Conservation (phyloP, 2,888 invertebrate species). For the Isoperla grammatica region DNA sequence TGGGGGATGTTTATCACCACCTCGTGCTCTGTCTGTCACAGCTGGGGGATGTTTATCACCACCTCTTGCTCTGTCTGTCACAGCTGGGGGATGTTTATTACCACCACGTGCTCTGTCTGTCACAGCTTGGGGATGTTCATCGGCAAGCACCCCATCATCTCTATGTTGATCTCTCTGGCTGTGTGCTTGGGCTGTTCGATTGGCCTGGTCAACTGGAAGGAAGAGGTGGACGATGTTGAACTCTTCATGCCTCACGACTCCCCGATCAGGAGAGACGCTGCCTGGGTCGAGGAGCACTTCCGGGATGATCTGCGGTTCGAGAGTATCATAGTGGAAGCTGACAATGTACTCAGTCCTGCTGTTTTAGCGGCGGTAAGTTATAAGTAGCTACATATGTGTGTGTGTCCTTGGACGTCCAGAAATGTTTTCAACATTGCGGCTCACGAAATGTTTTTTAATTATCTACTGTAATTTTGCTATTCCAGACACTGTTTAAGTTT, state of each 20-base stretch:
- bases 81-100: no score
- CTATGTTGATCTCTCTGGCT: conserved; percentile 27
- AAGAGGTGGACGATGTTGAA: conserved; percentile 41
- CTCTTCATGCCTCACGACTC: conserved; percentile 41
- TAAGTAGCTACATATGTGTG: background rate
- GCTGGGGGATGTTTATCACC: no score
- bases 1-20: no score
- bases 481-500: no score
- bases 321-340: conserved; percentile 42
- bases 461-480: no score
- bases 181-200: conserved; percentile 36
- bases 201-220: conserved; percentile 40
- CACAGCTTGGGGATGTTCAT: background rate
- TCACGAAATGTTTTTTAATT: no score
- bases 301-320: conserved; percentile 42
- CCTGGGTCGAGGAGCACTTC: conserved; percentile 41
- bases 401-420: no score
- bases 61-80: no score
- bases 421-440: no score
- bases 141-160: conserved; percentile 28
- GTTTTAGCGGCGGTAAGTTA: conserved; percentile 40
- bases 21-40: no score
- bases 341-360: conserved; percentile 41
- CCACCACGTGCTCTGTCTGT: no score
- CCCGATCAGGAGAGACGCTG: conserved; percentile 38